Base-by-base conservation (phyloP, 2,888 invertebrate species). In the Abrostola tripartita region DNA sequence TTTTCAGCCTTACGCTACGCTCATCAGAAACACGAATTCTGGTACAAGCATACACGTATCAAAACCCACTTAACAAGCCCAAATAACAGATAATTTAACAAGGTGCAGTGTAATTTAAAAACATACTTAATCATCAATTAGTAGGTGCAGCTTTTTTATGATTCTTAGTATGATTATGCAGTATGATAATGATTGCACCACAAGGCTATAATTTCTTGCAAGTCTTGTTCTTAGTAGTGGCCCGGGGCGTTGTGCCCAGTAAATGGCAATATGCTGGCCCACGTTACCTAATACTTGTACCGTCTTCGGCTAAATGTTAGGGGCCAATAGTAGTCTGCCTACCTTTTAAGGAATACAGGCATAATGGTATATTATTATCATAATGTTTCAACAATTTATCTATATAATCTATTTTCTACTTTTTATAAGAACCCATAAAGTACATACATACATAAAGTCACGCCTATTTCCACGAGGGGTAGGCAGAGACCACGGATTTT, bases 251-350 rank as follows among this genome's bases (percentile, higher is more conserved):
- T 9, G 44, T 10, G 44, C 12, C 12, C 10, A 5, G 44, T 47
- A 24, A 47, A 47, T 47, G 44, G 24, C 44, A 47, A n/a, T 41
- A 47, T 8, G 12, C 44, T 47, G 5, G 8, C 44, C 14, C 24
- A 24, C 44, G 10, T 24, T 47, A 47, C 24, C 9, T 24, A 47
- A 47, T 47, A 4, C 7, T 24, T 47, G 9, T 9, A 24, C 24
- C 5, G 44, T 24, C 44, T 24, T 47, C 24, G 24, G 44, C 14
- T 47, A 47, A 47, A 47, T 47, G 44, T 47, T 47, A 47, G 9
- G 5, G 14, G 1, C 24, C 24, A 47, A 24, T 6, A 5, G 8
- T 14, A 24, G 14, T 47, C 44, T 47, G 44, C 44, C 0, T 14
- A 6, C 44, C 24, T 14, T 47, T 4, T 47, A 47, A 0, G 9